phyloP scores from a whole-genome alignment of 2,888 invertebrate genomes.

The Micoletzkya japonica region DNA sequence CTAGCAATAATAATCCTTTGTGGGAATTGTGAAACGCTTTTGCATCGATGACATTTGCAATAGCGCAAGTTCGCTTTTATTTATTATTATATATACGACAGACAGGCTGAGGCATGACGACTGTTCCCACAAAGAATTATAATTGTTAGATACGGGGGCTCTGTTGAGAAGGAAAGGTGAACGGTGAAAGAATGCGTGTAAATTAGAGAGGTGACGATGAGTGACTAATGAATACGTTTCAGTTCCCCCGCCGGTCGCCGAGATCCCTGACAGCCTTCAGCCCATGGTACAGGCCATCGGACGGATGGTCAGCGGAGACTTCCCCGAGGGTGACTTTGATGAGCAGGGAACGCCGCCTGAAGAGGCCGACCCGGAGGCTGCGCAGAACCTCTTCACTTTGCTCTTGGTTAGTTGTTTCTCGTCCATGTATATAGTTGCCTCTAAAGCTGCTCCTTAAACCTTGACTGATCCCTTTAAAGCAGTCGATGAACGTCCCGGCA shows the following conservation, averaged over 20 bases:
- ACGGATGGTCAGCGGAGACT: slow-evolving; percentile 75
- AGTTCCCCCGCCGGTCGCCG: too few species aligned
- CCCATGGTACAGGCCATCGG: slow-evolving; percentile 65
- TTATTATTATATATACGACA: too few species aligned
- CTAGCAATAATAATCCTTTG: too few species aligned
- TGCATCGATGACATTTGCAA: too few species aligned
- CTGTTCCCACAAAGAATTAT: too few species aligned
- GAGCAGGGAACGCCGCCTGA: slow-evolving; percentile 9
- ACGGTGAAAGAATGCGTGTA: slow-evolving; percentile 1
- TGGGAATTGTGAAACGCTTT: too few species aligned
- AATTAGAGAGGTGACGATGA: neutral
- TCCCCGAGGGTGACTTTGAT: neutral
- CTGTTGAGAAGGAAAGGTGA: slow-evolving; percentile 4
- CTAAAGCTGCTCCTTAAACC: neutral
- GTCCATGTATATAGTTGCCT: neutral
- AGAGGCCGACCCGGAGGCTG: slow-evolving; percentile 11
- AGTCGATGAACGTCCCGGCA: slow-evolving; percentile 6
- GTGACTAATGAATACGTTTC: neutral
- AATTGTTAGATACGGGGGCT: too few species aligned
- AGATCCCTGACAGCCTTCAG: slow-evolving; percentile 37
- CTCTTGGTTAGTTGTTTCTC: neutral
- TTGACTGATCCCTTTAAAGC: neutral
- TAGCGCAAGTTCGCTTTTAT: too few species aligned
- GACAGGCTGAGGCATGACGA: too few species aligned
- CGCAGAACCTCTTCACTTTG: slow-evolving; percentile 24